These are phyloP conservation scores for Oeneis ivallda DNA, from an alignment of 2,888 invertebrate genomes.

Conservation along the genomic window DNA sequence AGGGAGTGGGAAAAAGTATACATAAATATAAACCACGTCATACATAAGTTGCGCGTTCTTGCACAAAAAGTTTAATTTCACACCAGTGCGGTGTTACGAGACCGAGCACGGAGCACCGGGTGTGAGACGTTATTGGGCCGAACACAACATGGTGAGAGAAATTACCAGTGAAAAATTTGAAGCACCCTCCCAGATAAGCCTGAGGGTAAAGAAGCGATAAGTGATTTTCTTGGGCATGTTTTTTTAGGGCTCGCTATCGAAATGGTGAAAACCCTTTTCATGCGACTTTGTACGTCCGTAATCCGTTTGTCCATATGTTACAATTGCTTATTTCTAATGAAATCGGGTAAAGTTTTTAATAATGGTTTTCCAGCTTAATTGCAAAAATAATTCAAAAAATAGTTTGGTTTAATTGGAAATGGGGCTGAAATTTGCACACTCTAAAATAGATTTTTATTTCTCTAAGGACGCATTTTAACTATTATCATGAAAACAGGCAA, in stretches of 20 bases:
- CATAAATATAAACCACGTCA: background rate
- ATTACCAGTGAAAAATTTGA: conserved; percentile 64
- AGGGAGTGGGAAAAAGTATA: background rate
- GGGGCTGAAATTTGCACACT: no score
- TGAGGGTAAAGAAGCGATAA: conserved; percentile 25
- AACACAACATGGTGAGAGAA: conserved; percentile 64
- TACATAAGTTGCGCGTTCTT: conserved; percentile 50
- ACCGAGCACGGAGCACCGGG: conserved; percentile 51
- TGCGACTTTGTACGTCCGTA: no score
- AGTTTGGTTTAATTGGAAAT: no score
- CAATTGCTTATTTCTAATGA: no score
- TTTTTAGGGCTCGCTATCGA: background rate
- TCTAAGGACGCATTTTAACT: no score
- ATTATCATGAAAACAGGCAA: no score
- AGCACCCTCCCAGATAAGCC: conserved; percentile 58
- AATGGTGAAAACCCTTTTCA: no score
- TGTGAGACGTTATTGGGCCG: conserved; percentile 58
- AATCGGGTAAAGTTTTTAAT: no score
- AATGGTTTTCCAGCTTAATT: no score
- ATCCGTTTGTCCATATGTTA: no score
- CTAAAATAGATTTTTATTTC: no score
- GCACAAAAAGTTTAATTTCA: conserved; percentile 70
- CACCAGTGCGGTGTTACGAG: conserved; percentile 64
- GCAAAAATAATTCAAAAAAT: no score
- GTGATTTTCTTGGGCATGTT: conserved; percentile 10